phyloP scores from a whole-genome alignment of 2,888 invertebrate genomes.

The Syrphus vitripennis region DNA sequence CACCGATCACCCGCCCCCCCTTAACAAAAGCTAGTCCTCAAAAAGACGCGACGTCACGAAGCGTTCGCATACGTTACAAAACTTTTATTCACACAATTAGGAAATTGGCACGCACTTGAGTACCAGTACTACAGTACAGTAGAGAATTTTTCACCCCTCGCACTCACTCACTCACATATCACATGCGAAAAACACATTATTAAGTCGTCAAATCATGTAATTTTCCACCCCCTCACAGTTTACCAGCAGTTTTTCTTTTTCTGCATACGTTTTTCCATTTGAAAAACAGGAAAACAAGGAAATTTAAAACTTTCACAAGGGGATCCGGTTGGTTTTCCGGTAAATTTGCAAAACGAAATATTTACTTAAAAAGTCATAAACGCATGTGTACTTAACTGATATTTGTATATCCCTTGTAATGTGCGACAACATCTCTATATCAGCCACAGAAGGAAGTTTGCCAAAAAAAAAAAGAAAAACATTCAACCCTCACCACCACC shows the following conservation, averaged over 20 bases:
- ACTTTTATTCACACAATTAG: constrained; percentile 68
- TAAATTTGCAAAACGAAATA: constrained; percentile 60
- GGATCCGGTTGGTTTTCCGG: constrained; percentile 45
- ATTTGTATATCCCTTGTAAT: constrained; percentile 9
- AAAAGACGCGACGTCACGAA: constrained; percentile 25
- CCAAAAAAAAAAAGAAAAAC: neutral
- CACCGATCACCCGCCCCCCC: neutral
- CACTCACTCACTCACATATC: constrained; percentile 21
- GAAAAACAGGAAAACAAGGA: constrained; percentile 55
- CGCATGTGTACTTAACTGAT: constrained; percentile 60
- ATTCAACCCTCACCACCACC: neutral
- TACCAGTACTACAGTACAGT: neutral
- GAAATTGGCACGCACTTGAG: constrained; percentile 67
- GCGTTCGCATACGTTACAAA: constrained; percentile 52
- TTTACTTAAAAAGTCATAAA: constrained; percentile 62
- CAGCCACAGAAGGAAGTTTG: constrained; percentile 20
- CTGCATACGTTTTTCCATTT: constrained; percentile 20
- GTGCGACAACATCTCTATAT: constrained; percentile 29
- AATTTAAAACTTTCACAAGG: constrained; percentile 56
- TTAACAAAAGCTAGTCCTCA: neutral
- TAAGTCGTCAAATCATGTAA: constrained; percentile 62
- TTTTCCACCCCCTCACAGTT: constrained; percentile 6
- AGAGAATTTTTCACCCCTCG: neutral
- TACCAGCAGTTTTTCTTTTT: neutral
- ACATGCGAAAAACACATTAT: constrained; percentile 64